These are phyloP conservation scores for Caradrina kadenii DNA, from an alignment of 2,888 invertebrate genomes.

Conservation along the genomic window DNA sequence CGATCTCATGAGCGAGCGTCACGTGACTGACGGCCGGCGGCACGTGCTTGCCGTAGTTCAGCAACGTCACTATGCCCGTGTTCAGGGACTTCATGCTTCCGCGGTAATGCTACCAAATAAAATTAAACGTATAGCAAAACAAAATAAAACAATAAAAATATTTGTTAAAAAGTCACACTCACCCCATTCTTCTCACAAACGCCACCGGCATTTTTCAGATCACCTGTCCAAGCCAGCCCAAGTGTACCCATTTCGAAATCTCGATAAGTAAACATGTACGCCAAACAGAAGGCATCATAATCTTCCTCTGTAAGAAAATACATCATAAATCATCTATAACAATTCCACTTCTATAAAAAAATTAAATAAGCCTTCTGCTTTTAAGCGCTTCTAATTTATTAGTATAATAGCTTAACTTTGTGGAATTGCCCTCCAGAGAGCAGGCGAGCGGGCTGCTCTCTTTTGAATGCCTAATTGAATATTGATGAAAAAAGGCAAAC, in stretches of 20 bases:
- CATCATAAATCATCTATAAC: slow-evolving; percentile 40
- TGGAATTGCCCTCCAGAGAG: slow-evolving; percentile 63
- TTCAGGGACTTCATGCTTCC: slow-evolving; percentile 98
- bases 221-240: slow-evolving; percentile 99
- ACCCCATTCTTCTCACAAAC: slow-evolving; percentile 99
- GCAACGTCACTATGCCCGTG: slow-evolving; percentile 98
- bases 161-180: slow-evolving; percentile 75
- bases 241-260: slow-evolving; percentile 99
- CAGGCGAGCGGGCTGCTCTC: slow-evolving; percentile 36
- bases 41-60: slow-evolving; percentile 99
- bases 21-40: slow-evolving; percentile 99
- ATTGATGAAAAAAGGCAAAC: slow-evolving; percentile 82
- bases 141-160: slow-evolving; percentile 11
- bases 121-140: slow-evolving; percentile 11
- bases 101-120: slow-evolving; percentile 95
- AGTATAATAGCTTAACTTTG: slow-evolving; percentile 65
- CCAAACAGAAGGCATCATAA: slow-evolving; percentile 99
- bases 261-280: slow-evolving; percentile 99
- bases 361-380: slow-evolving; percentile 53
- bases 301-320: slow-evolving; percentile 95
- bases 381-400: slow-evolving; percentile 67
- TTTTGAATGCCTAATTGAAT: slow-evolving; percentile 66
- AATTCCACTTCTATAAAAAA: slow-evolving; percentile 50
- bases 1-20: slow-evolving; percentile 99
- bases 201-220: slow-evolving; percentile 98